These are phyloP conservation scores for Himantopus leucocephalus DNA, from an alignment of 2,113 vertebrate genomes.

Conservation along the genomic window DNA sequence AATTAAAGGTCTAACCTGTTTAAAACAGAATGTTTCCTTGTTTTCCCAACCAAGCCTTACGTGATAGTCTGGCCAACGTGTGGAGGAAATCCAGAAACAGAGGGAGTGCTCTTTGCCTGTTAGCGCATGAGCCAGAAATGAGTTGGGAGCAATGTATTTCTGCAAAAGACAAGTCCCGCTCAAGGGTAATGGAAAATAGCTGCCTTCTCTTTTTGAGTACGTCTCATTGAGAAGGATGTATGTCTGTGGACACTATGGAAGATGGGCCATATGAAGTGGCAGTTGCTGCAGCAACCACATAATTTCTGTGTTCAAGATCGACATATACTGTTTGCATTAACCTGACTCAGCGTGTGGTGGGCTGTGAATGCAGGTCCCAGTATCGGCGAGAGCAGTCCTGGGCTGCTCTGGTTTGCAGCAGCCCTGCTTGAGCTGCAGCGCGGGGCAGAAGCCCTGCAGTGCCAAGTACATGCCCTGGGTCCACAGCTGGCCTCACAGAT, in stretches of 20 bases:
- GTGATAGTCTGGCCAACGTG: neutral
- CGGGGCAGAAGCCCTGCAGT: neutral
- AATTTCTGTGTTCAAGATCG: neutral
- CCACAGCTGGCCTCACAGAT: neutral
- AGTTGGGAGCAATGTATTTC: neutral
- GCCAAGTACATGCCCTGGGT: neutral
- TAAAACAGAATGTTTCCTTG: neutral
- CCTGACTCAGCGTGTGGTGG: neutral
- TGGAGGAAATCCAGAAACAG: neutral
- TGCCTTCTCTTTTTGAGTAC: neutral
- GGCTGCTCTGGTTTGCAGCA: neutral
- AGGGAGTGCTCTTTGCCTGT: neutral
- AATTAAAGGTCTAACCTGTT: slow-evolving; percentile 1
- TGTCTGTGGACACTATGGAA: neutral
- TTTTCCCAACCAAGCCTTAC: neutral
- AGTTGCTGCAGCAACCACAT: neutral
- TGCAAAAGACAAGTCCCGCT: neutral
- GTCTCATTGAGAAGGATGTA: neutral
- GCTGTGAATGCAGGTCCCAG: neutral
- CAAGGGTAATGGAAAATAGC: neutral
- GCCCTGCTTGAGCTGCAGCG: neutral
- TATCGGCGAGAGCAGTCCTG: neutral
- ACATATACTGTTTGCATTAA: neutral
- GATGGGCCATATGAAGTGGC: neutral
- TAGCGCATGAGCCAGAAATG: neutral